Base-by-base conservation (phyloP, 2,113 vertebrate species). In the Corythornis madagascariensis region DNA sequence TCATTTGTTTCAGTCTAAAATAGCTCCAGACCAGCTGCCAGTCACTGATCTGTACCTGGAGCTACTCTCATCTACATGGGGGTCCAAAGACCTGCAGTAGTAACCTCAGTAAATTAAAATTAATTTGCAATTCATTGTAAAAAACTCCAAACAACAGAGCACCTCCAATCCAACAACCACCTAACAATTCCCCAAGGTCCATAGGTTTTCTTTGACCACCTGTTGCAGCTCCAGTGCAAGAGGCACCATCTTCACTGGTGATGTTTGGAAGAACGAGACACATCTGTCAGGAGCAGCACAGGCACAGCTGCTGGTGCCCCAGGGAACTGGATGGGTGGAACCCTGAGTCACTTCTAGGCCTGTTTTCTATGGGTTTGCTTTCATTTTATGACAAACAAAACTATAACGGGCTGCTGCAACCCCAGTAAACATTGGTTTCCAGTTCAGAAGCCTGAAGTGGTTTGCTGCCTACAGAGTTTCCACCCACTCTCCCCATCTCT, bases 401-500 rank as follows among this genome's bases (percentile, higher is more conserved):
- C 65, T 55, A 11, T 7, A 25, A 29, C 0, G 10, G 80, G 52
- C 61, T 88, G 56, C 81, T 78, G 60, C 26, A 66, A 18, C 6
- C 2, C 60, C 55, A 84, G 66, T 11, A 74, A 87, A 56, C 52
- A 7, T 2, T 20, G 70, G 48, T 40, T 81, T 52, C 70, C 84
- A 67, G 53, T 53, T 33, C 38, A 75, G 85, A 38, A 35, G 43
- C 31, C 18, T 71, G 83, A 66, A 89, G 89, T 48, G 61, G 70
- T 92, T 93, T 83, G 57, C 73, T 86, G 75, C 65, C 90, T 59
- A 40, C 31, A 70, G 84, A 66, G 50, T 8, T 93, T 70, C 72
- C 63, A 83, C 7, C 72, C 26, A 2, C 69, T 38, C 55, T 73
- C 45, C 24, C 64, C 78, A 60, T 47, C 40, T 1, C 76, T 48